Conservation (phyloP, 2,113 vertebrate genomes). For the Myanophis thanlyinensis region DNA sequence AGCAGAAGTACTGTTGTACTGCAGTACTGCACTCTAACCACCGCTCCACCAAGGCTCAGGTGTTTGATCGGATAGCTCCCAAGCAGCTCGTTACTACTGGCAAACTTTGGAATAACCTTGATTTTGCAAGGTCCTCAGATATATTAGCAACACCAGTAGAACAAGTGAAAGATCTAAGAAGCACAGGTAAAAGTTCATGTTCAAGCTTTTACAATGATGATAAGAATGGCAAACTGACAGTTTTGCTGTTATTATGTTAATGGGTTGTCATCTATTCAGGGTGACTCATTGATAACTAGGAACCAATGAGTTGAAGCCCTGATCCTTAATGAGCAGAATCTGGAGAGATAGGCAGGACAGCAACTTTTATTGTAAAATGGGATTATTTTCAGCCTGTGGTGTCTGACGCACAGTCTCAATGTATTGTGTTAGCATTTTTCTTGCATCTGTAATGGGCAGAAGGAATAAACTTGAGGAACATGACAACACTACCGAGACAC, state of each 20-base stretch:
- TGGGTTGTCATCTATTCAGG: background rate
- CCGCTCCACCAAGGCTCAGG: no score
- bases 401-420: background rate
- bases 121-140: background rate
- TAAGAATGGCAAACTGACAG: background rate
- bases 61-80: background rate
- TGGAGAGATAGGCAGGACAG: background rate
- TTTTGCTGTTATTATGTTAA: background rate
- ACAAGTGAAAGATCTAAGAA: background rate
- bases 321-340: background rate
- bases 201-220: background rate
- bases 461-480: background rate
- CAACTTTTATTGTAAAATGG: background rate
- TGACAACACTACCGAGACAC: background rate
- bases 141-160: background rate
- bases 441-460: background rate
- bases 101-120: background rate
- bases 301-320: background rate
- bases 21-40: no score
- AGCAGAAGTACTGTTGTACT: no score
- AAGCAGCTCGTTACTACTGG: background rate
- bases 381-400: background rate
- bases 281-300: background rate
- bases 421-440: background rate
- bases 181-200: background rate